Percentiles rank a stretch among this genome's conserved stretches.
phyloP scores from a whole-genome alignment of 2,113 vertebrate genomes.

The Tragelaphus imberbis region DNA sequence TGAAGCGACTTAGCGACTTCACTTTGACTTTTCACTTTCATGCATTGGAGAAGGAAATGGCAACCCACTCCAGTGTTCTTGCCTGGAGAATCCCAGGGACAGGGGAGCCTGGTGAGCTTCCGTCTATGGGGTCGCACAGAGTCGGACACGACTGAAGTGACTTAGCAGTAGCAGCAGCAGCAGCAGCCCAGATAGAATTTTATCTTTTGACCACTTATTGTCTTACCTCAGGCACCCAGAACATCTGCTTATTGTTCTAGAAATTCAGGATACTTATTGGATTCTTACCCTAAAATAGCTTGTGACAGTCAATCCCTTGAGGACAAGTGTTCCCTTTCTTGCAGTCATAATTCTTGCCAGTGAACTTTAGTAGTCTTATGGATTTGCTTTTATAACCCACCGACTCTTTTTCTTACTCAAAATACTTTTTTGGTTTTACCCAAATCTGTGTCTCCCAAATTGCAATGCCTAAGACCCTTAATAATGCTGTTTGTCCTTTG shows the following conservation, averaged over 20 bases:
- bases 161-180: no score
- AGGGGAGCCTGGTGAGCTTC: no score
- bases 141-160: no score
- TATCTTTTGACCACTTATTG: not conserved
- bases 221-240: not conserved
- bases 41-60: no score
- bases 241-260: not conserved
- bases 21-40: no score
- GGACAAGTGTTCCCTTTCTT: not conserved
- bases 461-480: not conserved
- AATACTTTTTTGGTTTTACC: not conserved
- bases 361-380: not conserved
- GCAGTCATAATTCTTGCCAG: not conserved
- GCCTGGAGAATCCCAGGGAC: no score
- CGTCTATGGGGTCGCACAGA: no score
- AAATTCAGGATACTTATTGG: not conserved
- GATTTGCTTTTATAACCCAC: not conserved
- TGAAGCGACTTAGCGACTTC: no score
- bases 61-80: no score
- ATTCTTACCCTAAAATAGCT: not conserved
- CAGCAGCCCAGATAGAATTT: not conserved
- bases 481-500: not conserved
- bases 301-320: not conserved
- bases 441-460: not conserved
- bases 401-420: not conserved